A percentile compares a stretch with the other conserved stretches of the same genome.
These are phyloP conservation scores for Mesodorylaimus sp. DNA, from an alignment of 2,888 invertebrate species.

Conservation along the genomic window DNA sequence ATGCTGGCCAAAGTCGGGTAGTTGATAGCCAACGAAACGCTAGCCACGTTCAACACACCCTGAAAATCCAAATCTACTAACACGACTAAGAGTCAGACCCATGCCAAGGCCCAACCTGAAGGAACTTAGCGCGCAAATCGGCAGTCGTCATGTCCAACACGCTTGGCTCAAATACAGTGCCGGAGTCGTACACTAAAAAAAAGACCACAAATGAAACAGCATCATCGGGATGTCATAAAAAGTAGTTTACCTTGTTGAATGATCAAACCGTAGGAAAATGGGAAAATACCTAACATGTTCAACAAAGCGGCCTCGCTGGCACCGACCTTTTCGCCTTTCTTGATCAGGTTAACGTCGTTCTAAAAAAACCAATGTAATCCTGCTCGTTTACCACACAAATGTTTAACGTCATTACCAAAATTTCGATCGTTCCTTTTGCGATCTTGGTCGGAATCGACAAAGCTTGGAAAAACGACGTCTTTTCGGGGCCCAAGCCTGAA, in stretches of 20 bases:
- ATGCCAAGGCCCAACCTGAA: slow-evolving; percentile 40
- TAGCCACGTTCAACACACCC: slow-evolving; percentile 83
- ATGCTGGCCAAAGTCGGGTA: slow-evolving; percentile 92
- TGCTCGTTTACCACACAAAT: neutral
- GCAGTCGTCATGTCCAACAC: slow-evolving; percentile 95
- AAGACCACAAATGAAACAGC: neutral
- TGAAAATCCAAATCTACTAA: slow-evolving; percentile 19
- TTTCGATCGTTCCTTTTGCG: slow-evolving; percentile 99
- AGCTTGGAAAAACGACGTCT: slow-evolving; percentile 99
- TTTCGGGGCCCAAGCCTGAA: slow-evolving; percentile 95
- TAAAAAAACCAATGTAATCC: slow-evolving; percentile 13
- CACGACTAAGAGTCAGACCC: neutral
- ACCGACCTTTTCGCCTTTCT: slow-evolving; percentile 87
- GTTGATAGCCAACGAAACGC: slow-evolving; percentile 73
- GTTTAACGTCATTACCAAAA: slow-evolving; percentile 46
- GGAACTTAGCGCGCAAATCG: slow-evolving; percentile 71
- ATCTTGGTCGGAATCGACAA: slow-evolving; percentile 97
- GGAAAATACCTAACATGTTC: slow-evolving; percentile 99
- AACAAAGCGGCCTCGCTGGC: slow-evolving; percentile 94
- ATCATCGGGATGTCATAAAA: neutral
- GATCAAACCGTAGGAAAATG: slow-evolving; percentile 90
- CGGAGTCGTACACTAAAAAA: slow-evolving; percentile 72
- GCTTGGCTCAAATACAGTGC: slow-evolving; percentile 86
- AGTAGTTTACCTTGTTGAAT: slow-evolving; percentile 52
- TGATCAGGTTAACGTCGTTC: slow-evolving; percentile 43